These are phyloP conservation scores for Gymnogyps californianus DNA, from an alignment of 2,113 vertebrate species.

Conservation along the genomic window DNA sequence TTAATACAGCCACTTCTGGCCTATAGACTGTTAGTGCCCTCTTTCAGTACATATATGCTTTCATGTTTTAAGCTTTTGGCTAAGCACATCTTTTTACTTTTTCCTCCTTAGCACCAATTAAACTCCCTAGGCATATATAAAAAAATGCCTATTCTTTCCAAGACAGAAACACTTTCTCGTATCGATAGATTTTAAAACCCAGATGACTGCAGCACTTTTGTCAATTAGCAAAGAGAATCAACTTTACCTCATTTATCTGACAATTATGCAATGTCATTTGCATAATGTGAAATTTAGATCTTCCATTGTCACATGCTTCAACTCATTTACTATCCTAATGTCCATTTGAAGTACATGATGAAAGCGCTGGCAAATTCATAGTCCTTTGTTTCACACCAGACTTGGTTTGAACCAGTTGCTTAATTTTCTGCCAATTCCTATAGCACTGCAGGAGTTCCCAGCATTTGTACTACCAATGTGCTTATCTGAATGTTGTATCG, in stretches of 20 bases:
- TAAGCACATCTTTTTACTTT: not conserved
- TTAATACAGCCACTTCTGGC: not conserved
- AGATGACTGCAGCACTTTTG: not conserved
- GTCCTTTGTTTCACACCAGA: not conserved
- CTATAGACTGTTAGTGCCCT: not conserved
- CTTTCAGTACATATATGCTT: not conserved
- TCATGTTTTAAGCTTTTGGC: not conserved
- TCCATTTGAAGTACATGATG: not conserved
- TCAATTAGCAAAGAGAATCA: not conserved
- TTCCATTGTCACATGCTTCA: not conserved
- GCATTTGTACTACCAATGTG: not conserved
- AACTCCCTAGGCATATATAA: not conserved
- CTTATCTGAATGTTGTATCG: not conserved
- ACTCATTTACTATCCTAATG: not conserved
- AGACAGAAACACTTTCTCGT: not conserved
- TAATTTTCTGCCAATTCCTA: constrained; percentile 6
- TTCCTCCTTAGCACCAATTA: not conserved
- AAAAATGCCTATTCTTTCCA: not conserved
- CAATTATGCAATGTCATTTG: not conserved
- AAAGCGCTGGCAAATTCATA: not conserved
- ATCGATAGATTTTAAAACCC: not conserved
- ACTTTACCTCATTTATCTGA: not conserved
- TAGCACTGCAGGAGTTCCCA: not conserved
- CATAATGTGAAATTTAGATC: constrained; percentile 4
- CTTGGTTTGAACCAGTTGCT: not conserved